A percentile compares a stretch with the other conserved stretches of the same genome.
Conservation (phyloP, 2,797 vertebrate species). For the Falco naumanni region DNA sequence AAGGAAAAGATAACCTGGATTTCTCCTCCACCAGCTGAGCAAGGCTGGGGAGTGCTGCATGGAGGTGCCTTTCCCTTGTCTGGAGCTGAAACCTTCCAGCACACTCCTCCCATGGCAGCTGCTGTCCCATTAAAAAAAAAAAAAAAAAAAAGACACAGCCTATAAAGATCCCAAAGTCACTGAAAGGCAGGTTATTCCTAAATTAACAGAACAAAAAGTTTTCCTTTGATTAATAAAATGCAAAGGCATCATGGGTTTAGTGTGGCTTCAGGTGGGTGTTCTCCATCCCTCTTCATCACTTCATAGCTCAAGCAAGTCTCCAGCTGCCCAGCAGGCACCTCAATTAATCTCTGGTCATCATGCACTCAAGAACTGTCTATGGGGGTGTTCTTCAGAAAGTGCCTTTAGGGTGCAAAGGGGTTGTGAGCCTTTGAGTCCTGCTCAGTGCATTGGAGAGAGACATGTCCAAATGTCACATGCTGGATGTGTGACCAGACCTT, state of each 20-base stretch:
- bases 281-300: background rate
- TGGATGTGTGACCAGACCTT: rapidly evolving
- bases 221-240: background rate
- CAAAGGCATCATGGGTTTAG: background rate
- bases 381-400: background rate
- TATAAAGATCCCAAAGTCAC: background rate
- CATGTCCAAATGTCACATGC: rapidly evolving
- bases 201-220: background rate
- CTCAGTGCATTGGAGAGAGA: background rate
- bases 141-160: background rate
- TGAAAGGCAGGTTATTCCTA: background rate
- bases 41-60: background rate
- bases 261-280: background rate
- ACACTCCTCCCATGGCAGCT: background rate
- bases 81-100: background rate
- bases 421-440: background rate
- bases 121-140: background rate
- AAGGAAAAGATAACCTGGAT: conserved; percentile 10
- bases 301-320: background rate
- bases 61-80: background rate
- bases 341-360: background rate
- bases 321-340: background rate
- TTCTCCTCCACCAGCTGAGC: background rate
- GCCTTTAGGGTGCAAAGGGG: background rate
- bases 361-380: background rate